Evolutionary conservation across 2,113 vertebrate genomes (phyloP).

Genomic region (Strix uralensis): DNA sequence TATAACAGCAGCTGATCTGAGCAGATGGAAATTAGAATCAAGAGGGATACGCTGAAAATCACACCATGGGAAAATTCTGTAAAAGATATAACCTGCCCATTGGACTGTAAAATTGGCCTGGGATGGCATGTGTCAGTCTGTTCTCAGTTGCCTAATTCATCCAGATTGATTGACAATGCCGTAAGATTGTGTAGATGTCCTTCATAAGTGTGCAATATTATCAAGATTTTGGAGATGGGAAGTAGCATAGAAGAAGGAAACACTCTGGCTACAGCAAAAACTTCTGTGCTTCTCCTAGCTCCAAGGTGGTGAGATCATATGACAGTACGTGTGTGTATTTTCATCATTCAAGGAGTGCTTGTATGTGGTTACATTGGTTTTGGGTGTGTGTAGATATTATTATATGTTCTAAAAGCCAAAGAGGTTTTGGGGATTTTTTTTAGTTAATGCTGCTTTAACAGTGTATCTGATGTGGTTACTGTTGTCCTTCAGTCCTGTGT

Average conservation of each 20-base stretch:
- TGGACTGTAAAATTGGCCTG: not conserved
- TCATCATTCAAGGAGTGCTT: not conserved
- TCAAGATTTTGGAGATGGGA: not conserved
- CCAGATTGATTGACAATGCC: not conserved
- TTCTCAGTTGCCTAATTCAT: not conserved
- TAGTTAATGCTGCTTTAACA: not conserved
- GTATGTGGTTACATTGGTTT: not conserved
- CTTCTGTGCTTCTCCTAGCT: not conserved
- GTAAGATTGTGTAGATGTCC: not conserved
- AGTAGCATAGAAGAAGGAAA: not conserved
- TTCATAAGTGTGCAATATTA: not conserved
- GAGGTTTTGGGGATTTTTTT: not conserved
- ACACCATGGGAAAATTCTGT: not conserved
- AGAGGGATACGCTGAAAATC: not conserved
- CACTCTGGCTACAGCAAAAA: not conserved
- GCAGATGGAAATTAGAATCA: slow-evolving; percentile 36
- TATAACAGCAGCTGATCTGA: slow-evolving; percentile 5
- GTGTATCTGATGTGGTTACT: not conserved
- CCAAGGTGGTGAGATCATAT: not conserved
- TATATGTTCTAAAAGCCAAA: not conserved
- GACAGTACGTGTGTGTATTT: not conserved
- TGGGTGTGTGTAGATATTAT: not conserved
- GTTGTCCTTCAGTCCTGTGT: not conserved
- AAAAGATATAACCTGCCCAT: not conserved
- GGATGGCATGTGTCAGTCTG: not conserved